A percentile compares a stretch with the other conserved stretches of the same genome.
These are phyloP conservation scores for Ephestia elutella DNA, from an alignment of 1,140 invertebrate species.

Conservation along the genomic window DNA sequence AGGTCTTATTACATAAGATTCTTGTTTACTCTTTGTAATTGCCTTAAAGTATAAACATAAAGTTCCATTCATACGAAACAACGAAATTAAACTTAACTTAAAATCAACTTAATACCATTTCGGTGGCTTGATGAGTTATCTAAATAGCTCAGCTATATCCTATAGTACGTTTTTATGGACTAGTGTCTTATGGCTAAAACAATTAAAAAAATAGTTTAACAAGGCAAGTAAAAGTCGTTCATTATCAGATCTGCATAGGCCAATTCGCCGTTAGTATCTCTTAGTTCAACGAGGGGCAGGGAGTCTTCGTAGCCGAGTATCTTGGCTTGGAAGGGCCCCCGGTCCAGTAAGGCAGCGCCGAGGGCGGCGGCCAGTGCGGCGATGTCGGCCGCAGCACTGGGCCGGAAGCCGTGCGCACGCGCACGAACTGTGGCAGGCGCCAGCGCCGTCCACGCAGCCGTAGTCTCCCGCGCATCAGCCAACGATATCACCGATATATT, in stretches of 20 bases:
- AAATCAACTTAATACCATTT: too few relatives aligned
- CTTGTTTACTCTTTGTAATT: too few relatives aligned
- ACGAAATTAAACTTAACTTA: too few relatives aligned
- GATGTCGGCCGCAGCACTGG: too few relatives aligned
- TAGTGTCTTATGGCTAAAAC: too few relatives aligned
- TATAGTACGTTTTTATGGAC: too few relatives aligned
- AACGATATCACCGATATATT: slow-evolving; percentile 47
- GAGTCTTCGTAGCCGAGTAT: slow-evolving; percentile 30
- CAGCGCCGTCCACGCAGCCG: slow-evolving; percentile 39
- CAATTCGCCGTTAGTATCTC: slow-evolving; percentile 36
- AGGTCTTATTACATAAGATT: neutral
- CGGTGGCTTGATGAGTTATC: too few relatives aligned
- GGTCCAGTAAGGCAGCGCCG: slow-evolving; percentile 43
- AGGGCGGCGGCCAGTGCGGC: slow-evolving; percentile 32
- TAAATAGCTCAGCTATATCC: too few relatives aligned
- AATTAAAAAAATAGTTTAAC: neutral
- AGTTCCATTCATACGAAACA: too few relatives aligned
- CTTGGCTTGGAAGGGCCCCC: slow-evolving; percentile 46
- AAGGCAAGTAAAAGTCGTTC: slow-evolving; percentile 32
- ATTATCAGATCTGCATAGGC: slow-evolving; percentile 45
- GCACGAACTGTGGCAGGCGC: slow-evolving; percentile 42
- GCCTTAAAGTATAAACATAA: too few relatives aligned
- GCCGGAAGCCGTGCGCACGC: slow-evolving; percentile 29
- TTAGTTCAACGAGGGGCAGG: slow-evolving; percentile 43
- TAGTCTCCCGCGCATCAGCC: slow-evolving; percentile 45